Percentiles rank a stretch among this genome's conserved stretches.
Conservation (phyloP, 2,797 vertebrate genomes). For the Propithecus deckenii region DNA sequence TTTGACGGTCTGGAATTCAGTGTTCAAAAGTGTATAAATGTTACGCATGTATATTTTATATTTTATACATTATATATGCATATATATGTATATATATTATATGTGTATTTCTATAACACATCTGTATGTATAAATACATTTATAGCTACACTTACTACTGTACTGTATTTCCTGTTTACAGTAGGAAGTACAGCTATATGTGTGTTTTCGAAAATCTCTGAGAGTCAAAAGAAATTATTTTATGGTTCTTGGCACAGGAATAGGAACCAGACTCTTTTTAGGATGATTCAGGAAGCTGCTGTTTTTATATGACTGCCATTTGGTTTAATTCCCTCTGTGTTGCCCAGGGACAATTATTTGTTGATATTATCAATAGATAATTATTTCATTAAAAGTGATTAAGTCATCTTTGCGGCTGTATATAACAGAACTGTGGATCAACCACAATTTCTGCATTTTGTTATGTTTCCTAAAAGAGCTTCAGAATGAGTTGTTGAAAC, state of each 20-base stretch:
- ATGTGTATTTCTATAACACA: background rate
- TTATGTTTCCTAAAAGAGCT: background rate
- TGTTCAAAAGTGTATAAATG: background rate
- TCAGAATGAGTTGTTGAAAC: background rate
- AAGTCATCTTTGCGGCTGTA: background rate
- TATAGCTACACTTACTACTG: background rate
- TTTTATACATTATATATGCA: background rate
- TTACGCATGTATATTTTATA: background rate
- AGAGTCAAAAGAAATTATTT: background rate
- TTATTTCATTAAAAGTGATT: background rate
- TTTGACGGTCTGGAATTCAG: background rate
- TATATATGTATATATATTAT: background rate
- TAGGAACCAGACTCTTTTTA: background rate
- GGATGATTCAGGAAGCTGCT: background rate
- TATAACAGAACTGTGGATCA: background rate
- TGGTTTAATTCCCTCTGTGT: background rate
- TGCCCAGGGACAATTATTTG: background rate
- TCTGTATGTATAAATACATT: background rate
- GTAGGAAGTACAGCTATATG: background rate
- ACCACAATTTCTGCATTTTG: background rate
- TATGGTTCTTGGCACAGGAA: background rate
- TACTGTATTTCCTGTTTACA: background rate
- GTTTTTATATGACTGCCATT: background rate
- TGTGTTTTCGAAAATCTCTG: background rate
- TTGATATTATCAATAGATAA: background rate